Base-by-base conservation (phyloP, 2,888 invertebrate genomes). In the Philhelius pedissequus region DNA sequence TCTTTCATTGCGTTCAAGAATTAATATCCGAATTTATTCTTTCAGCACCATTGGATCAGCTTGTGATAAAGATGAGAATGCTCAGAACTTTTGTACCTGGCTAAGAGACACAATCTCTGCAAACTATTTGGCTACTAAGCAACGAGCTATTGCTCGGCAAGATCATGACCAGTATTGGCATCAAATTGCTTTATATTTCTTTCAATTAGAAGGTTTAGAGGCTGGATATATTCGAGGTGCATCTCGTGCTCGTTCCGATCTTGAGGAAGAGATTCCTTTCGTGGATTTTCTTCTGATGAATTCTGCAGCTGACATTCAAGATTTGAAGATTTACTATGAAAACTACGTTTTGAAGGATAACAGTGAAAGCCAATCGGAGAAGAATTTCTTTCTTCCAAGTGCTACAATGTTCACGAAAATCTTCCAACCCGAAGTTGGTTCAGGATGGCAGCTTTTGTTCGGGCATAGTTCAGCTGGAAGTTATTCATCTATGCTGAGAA, bases 391-490 rank as follows among this genome's bases (percentile, higher is more conserved):
- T 95, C 79, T 95, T 60, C 91, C 91, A 1, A 91, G 90, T 32
- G 90, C 90, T 89, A 89, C 90, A 9, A 92, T 92, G 92, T 74
- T 92, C 45, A 90, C 91, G 25, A 88, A 89, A 32, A 88, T 92
- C 15, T 87, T 88, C 50, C 86, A 89, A 64, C 88, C 87, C 0
- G 86, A 87, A 20, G 87, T 88, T 13, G 78, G 88, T 3, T 75
- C 87, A 0, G 86, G 88, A 2, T 87, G 92, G 86, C 93, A 93
- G 91, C 93, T 97, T 32, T 95, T 94, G 84, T 93, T 96, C 18
- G 95, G 96, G 0, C 97, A 98, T 89, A 96, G 96, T 88, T 95
- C 96, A 3, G 97, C 96, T 90, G 95, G 94, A 89, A 95, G 95
- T 83, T 97, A 96, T 89, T 93, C 94, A 35, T 94, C 94, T 86